Conservation (phyloP, 2,113 vertebrate genomes). For the Corynorhinus townsendii region DNA sequence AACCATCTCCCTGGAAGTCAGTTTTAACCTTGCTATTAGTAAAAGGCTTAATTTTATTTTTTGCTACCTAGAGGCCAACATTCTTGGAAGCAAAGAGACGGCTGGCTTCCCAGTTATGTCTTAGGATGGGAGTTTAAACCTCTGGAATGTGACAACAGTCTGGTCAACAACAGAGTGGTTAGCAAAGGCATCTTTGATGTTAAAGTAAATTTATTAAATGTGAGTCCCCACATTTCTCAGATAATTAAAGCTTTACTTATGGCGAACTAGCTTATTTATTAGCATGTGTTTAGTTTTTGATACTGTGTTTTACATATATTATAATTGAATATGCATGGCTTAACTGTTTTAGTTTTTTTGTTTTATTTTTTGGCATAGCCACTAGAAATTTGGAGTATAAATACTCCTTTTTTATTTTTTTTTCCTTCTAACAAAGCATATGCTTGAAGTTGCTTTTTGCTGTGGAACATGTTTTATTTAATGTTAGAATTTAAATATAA, state of each 20-base stretch:
- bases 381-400: constrained; percentile 2
- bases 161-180: background rate
- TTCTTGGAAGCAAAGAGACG: background rate
- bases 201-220: constrained; percentile 6
- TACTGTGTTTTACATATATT: constrained; percentile 20
- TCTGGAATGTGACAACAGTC: background rate
- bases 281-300: background rate
- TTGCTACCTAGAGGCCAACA: background rate
- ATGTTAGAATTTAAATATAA: background rate
- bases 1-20: background rate
- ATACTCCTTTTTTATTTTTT: background rate
- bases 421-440: background rate
- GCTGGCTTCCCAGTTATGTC: background rate
- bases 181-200: background rate
- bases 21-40: background rate
- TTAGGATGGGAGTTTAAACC: background rate
- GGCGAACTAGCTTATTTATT: background rate
- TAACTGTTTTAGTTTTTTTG: background rate
- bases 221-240: background rate
- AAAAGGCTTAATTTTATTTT: background rate
- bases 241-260: background rate
- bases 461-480: background rate
- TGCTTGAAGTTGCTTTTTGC: background rate
- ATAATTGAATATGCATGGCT: background rate
- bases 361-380: background rate